These are phyloP conservation scores for Catagonus wagneri DNA, from an alignment of 2,113 vertebrate genomes.

Conservation along the genomic window DNA sequence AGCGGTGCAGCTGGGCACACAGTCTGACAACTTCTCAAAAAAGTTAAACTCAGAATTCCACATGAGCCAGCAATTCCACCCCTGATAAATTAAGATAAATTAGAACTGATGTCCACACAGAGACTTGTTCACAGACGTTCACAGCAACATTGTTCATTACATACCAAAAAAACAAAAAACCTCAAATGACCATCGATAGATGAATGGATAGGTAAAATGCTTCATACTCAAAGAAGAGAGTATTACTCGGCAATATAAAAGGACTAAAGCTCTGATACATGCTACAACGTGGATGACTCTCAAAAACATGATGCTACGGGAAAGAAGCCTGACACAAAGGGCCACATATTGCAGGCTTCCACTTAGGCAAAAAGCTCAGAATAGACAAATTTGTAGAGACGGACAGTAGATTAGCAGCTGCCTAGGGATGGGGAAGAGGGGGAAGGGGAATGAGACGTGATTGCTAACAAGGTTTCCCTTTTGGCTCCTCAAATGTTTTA, in stretches of 20 bases:
- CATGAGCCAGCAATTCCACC: neutral
- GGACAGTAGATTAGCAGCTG: neutral
- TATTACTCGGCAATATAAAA: neutral
- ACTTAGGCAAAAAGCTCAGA: neutral
- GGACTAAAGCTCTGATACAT: neutral
- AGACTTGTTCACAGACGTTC: neutral
- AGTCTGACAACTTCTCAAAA: neutral
- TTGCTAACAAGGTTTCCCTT: neutral
- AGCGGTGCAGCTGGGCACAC: neutral
- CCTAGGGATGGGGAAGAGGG: fast-evolving
- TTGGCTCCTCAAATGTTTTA: neutral
- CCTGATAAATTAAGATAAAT: neutral
- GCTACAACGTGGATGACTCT: neutral
- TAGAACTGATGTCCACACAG: neutral
- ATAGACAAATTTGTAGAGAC: too few species aligned
- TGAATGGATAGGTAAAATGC: neutral
- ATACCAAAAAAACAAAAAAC: neutral
- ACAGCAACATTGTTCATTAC: neutral
- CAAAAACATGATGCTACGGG: neutral
- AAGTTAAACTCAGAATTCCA: neutral
- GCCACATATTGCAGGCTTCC: neutral
- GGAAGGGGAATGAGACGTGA: neutral
- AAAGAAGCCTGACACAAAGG: neutral
- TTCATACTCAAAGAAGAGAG: neutral
- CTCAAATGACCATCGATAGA: neutral